phyloP scores from a whole-genome alignment of 2,113 vertebrate species.

The Lampris megalopsis region DNA sequence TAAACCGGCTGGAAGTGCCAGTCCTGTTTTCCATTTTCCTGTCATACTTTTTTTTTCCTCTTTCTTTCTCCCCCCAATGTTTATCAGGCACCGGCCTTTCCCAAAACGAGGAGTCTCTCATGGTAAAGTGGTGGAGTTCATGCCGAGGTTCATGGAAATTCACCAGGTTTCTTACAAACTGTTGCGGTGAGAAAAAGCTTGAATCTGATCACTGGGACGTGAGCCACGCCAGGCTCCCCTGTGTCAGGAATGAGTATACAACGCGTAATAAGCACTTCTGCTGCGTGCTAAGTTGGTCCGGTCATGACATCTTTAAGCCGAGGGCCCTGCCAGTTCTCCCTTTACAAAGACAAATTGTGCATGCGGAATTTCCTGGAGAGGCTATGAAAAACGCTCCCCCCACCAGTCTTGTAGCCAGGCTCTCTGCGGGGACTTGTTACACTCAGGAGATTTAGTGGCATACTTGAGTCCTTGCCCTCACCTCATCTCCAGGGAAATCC shows the following conservation, averaged over 20 bases:
- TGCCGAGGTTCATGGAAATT: conserved; percentile 77
- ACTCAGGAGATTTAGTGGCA: conserved; percentile 69
- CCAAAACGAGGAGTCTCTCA: conserved; percentile 75
- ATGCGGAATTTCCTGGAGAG: conserved; percentile 76
- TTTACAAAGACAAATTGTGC: conserved; percentile 82
- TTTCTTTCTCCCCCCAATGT: conserved; percentile 66
- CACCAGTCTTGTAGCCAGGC: conserved; percentile 50
- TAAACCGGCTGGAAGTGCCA: conserved; percentile 79
- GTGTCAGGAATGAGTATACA: conserved; percentile 76
- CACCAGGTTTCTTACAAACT: conserved; percentile 76
- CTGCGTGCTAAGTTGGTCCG: conserved; percentile 76
- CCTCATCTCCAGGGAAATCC: conserved; percentile 51
- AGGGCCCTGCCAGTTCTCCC: conserved; percentile 71
- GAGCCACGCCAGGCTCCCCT: conserved; percentile 75
- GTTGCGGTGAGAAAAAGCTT: conserved; percentile 74
- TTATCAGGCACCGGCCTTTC: conserved; percentile 74
- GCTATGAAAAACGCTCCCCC: conserved; percentile 62
- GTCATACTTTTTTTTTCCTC: conserved; percentile 51
- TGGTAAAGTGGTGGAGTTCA: conserved; percentile 74
- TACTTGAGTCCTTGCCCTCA: conserved; percentile 66
- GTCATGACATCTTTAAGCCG: conserved; percentile 76
- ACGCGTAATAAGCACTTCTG: conserved; percentile 78
- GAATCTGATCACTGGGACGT: conserved; percentile 72
- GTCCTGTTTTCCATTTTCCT: conserved; percentile 77
- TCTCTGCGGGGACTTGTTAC: conserved; percentile 65